Evolutionary conservation across 1,140 invertebrate genomes (phyloP).

Genomic region (Leucophenga varia): DNA sequence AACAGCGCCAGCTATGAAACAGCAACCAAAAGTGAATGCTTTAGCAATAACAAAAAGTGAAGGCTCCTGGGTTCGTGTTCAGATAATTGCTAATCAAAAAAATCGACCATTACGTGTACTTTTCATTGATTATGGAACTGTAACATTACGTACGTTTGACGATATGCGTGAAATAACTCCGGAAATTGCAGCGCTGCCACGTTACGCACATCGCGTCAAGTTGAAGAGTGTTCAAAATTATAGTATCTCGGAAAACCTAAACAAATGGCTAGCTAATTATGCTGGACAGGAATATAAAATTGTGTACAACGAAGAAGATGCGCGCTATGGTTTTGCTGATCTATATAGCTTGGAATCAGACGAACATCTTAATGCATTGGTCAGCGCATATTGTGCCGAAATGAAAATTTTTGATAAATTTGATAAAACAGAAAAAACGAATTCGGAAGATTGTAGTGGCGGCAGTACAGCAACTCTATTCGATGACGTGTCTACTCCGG

Average conservation of each 20-base stretch:
- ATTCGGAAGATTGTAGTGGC: no score
- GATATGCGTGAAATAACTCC: conserved; percentile 11
- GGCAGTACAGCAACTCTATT: no score
- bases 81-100: not conserved
- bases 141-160: not conserved
- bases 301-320: no score
- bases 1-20: not conserved
- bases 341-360: conserved; percentile 2
- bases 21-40: conserved; percentile 1
- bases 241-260: not conserved
- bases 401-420: no score
- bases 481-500: no score
- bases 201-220: not conserved
- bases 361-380: conserved; percentile 4
- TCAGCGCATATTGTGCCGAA: no score
- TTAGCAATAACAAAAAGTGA: conserved; percentile 6
- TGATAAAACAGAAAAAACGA: no score
- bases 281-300: conserved; percentile 6
- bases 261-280: not conserved
- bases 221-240: conserved; percentile 3
- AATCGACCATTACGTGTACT: conserved; percentile 4
- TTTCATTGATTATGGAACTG: conserved; percentile 11
- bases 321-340: not conserved
- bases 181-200: conserved; percentile 3
- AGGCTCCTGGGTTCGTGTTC: conserved; percentile 7